Conservation (phyloP, 2,888 invertebrate genomes). For the Eupeodes latifasciatus region DNA sequence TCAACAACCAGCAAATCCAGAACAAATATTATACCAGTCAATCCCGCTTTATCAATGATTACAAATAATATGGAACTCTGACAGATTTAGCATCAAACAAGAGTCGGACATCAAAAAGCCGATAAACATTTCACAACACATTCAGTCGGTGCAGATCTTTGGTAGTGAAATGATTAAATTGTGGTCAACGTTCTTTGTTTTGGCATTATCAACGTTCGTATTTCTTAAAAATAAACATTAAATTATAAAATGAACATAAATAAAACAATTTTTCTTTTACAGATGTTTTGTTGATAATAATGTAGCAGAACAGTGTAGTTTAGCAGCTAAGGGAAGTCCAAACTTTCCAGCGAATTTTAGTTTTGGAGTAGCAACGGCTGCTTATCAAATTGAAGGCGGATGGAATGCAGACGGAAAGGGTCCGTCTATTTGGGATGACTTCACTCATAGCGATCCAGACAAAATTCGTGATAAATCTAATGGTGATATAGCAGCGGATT, state of each 20-base stretch:
- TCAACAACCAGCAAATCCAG: too few relatives aligned
- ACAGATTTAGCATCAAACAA: too few relatives aligned
- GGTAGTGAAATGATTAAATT: too few relatives aligned
- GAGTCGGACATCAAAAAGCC: too few relatives aligned
- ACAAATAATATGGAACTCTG: too few relatives aligned
- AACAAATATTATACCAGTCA: too few relatives aligned
- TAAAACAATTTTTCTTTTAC: background rate
- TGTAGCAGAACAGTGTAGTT: background rate
- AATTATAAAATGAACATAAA: background rate
- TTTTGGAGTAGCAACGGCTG: constrained; percentile 79
- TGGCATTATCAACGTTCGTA: background rate
- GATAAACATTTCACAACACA: too few relatives aligned
- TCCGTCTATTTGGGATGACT: constrained; percentile 80
- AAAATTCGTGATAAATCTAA: constrained; percentile 84
- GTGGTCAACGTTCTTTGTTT: too few relatives aligned
- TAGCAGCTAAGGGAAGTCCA: constrained; percentile 61
- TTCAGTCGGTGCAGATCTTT: too few relatives aligned
- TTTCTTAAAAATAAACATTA: background rate
- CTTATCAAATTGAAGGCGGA: constrained; percentile 80
- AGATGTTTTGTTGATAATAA: background rate
- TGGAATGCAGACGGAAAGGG: constrained; percentile 84
- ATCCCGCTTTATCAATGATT: too few relatives aligned
- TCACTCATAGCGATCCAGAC: constrained; percentile 80
- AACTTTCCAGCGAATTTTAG: constrained; percentile 78
- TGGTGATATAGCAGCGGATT: constrained; percentile 86